Evolutionary conservation across 2,888 invertebrate genomes (phyloP).

Genomic region (Temnothorax unifasciatus): DNA sequence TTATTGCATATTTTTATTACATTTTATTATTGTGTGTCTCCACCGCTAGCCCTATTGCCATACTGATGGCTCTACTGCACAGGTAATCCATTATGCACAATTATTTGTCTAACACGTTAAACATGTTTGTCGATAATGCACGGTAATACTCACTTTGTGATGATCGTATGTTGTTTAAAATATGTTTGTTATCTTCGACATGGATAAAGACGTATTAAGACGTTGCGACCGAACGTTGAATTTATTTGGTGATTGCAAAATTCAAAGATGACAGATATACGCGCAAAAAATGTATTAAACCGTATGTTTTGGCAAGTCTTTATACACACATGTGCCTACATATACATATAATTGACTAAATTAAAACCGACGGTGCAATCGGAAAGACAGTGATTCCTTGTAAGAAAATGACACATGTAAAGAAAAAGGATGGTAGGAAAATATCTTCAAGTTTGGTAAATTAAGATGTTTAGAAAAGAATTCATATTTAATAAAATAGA

Average conservation of each 20-base stretch:
- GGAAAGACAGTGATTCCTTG: constrained; percentile 21
- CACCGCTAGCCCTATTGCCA: constrained; percentile 97
- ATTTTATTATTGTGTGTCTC: constrained; percentile 90
- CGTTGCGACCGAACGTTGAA: background rate
- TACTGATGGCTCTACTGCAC: constrained; percentile 97
- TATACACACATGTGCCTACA: too few relatives aligned
- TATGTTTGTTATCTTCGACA: constrained; percentile 10
- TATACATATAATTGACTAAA: background rate
- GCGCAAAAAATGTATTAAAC: background rate
- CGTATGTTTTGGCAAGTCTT: background rate
- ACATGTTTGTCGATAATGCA: constrained; percentile 81
- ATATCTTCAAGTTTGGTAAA: background rate
- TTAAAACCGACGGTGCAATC: constrained; percentile 22
- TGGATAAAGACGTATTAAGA: constrained; percentile 29
- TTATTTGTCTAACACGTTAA: constrained; percentile 81
- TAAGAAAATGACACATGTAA: background rate
- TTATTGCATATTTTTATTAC: constrained; percentile 86
- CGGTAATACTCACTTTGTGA: constrained; percentile 63
- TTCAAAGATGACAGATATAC: constrained; percentile 11
- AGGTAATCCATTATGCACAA: constrained; percentile 91
- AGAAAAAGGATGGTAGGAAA: background rate
- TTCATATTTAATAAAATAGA: constrained; percentile 5
- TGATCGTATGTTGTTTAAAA: constrained; percentile 7
- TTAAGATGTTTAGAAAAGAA: background rate
- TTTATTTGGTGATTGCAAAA: background rate